These are phyloP conservation scores for Trogon surrucura DNA, from an alignment of 2,113 vertebrate species.

Conservation along the genomic window DNA sequence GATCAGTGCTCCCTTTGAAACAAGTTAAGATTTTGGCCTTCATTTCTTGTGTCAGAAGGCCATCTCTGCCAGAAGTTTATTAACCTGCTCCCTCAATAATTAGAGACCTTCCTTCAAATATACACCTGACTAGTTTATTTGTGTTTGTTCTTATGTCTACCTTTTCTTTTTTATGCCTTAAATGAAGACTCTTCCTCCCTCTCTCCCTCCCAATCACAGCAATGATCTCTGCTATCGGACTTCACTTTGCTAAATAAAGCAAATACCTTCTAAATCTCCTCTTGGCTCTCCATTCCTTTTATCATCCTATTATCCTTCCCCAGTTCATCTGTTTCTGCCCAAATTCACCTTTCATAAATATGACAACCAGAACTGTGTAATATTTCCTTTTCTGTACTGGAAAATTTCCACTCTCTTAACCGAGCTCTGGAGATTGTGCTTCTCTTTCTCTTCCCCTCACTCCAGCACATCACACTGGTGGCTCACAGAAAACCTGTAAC, in stretches of 20 bases:
- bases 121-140: neutral
- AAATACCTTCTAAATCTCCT: neutral
- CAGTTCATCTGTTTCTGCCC: neutral
- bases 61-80: neutral
- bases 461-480: neutral
- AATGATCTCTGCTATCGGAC: neutral
- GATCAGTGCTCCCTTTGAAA: neutral
- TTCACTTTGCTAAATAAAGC: neutral
- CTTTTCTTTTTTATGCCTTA: neutral
- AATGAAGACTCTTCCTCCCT: neutral
- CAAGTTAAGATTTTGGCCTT: neutral
- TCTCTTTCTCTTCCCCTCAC: neutral
- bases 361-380: accelerated
- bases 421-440: neutral
- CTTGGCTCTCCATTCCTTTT: neutral
- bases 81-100: neutral
- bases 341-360: neutral
- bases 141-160: neutral
- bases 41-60: neutral
- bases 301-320: neutral
- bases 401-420: neutral
- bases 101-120: neutral
- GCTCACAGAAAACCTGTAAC: neutral
- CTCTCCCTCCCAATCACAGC: neutral
- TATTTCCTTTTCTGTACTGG: neutral